These are phyloP conservation scores for Gymnocypris eckloni DNA, from an alignment of 2,797 vertebrate genomes.

Conservation along the genomic window DNA sequence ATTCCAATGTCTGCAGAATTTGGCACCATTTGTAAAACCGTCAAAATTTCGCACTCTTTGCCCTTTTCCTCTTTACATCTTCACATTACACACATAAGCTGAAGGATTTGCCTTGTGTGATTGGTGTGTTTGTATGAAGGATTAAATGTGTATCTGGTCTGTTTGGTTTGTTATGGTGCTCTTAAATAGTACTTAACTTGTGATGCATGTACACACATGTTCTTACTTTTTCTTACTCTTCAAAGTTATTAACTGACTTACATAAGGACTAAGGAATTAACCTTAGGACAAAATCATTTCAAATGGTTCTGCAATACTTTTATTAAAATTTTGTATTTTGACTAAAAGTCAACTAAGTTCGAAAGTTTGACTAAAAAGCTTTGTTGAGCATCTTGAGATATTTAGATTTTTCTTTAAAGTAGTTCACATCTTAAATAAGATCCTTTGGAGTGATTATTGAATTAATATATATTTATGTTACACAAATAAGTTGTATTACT, in stretches of 20 bases:
- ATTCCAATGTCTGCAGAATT: slow-evolving; percentile 2
- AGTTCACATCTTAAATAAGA: background rate
- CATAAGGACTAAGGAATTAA: slow-evolving; percentile 34
- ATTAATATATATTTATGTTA: background rate
- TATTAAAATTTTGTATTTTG: background rate
- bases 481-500: background rate
- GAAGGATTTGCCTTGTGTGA: background rate
- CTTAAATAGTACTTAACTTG: background rate
- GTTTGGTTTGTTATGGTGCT: background rate
- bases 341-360: background rate
- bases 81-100: background rate
- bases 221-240: background rate
- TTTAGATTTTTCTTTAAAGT: background rate
- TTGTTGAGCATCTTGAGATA: background rate
- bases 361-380: background rate
- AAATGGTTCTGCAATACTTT: slow-evolving; percentile 1
- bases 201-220: slow-evolving; percentile 11
- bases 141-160: background rate
- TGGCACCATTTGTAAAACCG: slow-evolving; percentile 2
- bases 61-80: slow-evolving; percentile 39
- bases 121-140: background rate
- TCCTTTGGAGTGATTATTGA: background rate
- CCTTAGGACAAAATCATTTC: background rate
- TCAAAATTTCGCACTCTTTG: background rate
- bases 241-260: slow-evolving; percentile 2